phyloP scores from a whole-genome alignment of 2,888 invertebrate genomes.

The Atrina japonica region DNA sequence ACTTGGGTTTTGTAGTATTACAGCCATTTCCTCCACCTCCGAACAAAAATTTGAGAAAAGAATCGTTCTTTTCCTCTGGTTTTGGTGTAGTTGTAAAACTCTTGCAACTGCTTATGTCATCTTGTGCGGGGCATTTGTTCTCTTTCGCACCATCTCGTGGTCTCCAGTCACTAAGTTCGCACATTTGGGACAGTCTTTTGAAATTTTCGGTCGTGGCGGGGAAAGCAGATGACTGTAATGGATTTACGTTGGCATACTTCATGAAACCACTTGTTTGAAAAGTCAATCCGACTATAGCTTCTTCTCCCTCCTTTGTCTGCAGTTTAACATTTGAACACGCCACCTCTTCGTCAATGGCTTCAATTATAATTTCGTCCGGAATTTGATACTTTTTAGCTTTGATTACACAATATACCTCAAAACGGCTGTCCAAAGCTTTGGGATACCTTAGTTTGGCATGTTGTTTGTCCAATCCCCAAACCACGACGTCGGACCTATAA shows the following conservation, averaged over 20 bases:
- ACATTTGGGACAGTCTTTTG: slow-evolving; percentile 41
- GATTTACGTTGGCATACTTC: slow-evolving; percentile 51
- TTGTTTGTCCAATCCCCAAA: slow-evolving; percentile 51
- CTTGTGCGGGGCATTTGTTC: slow-evolving; percentile 36
- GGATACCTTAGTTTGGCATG: slow-evolving; percentile 53
- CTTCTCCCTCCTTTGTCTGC: slow-evolving; percentile 48
- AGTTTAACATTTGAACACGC: slow-evolving; percentile 43
- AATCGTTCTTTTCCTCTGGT: neutral
- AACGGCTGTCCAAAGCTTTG: slow-evolving; percentile 47
- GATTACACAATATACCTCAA: slow-evolving; percentile 56
- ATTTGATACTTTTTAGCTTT: slow-evolving; percentile 43
- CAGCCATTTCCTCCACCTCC: neutral
- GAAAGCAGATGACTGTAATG: slow-evolving; percentile 52
- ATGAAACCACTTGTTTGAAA: slow-evolving; percentile 50
- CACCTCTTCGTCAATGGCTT: slow-evolving; percentile 38
- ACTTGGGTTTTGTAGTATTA: neutral
- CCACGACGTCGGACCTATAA: slow-evolving; percentile 50
- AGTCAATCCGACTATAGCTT: slow-evolving; percentile 52
- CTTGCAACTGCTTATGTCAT: neutral
- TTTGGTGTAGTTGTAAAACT: slow-evolving; percentile 4
- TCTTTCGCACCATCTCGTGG: slow-evolving; percentile 42
- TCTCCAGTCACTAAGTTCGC: slow-evolving; percentile 48
- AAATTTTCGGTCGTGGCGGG: slow-evolving; percentile 44
- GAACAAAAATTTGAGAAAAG: slow-evolving; percentile 1
- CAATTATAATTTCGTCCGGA: slow-evolving; percentile 53